phyloP scores from a whole-genome alignment of 2,888 invertebrate genomes.

The Drosophila siamana region DNA sequence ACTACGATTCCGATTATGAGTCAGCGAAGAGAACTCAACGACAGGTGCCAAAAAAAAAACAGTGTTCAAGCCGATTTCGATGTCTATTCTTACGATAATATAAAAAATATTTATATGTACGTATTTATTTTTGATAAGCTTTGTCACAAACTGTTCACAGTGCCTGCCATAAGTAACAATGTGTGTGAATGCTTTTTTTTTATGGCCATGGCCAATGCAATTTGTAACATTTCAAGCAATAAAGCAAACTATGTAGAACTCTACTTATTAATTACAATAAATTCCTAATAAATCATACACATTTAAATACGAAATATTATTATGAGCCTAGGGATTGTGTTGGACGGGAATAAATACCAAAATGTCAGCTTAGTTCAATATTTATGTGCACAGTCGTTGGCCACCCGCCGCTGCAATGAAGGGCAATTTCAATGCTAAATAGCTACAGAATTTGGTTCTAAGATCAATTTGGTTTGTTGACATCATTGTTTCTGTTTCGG shows the following conservation, averaged over 20 bases:
- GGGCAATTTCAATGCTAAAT: conserved; percentile 58
- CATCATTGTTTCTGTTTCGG: conserved; percentile 49
- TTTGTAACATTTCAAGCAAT: conserved; percentile 54
- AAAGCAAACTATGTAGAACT: conserved; percentile 35
- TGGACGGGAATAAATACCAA: background rate
- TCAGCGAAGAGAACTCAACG: conserved; percentile 41
- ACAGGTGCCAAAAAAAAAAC: conserved; percentile 52
- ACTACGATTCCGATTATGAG: conserved; percentile 20
- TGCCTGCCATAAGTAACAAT: conserved; percentile 42
- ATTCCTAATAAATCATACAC: conserved; percentile 44
- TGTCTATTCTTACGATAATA: conserved; percentile 32
- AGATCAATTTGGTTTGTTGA: conserved; percentile 58
- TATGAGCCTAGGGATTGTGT: background rate
- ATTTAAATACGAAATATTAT: background rate
- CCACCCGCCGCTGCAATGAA: conserved; percentile 53
- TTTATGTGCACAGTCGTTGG: conserved; percentile 15
- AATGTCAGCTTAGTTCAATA: conserved; percentile 5
- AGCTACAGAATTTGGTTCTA: conserved; percentile 29
- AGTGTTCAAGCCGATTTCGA: conserved; percentile 61
- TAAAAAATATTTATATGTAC: conserved; percentile 44
- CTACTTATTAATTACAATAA: conserved; percentile 49
- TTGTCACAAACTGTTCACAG: conserved; percentile 41
- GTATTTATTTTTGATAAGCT: conserved; percentile 55
- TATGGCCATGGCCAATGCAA: conserved; percentile 11
- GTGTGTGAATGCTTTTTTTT: background rate